phyloP scores from a whole-genome alignment of 2,113 vertebrate genomes.

The Sterrhoptilus dennistouni region DNA sequence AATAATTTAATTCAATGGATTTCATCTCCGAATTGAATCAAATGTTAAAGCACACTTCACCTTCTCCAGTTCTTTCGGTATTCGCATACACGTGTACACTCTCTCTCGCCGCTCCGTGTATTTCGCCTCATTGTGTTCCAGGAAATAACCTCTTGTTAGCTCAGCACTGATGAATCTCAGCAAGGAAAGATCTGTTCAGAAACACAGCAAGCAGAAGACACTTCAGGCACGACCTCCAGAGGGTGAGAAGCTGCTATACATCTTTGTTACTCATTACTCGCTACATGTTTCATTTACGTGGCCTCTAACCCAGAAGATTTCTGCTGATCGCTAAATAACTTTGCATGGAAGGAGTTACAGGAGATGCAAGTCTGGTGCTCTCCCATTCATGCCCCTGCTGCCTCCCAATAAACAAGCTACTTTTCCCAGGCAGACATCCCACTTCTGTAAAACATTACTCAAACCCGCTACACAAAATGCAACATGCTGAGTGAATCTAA shows the following conservation, averaged over 20 bases:
- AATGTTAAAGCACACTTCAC: slow-evolving; percentile 65
- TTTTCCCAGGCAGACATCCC: background rate
- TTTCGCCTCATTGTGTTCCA: slow-evolving; percentile 97
- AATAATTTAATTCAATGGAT: background rate
- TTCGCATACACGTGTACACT: slow-evolving; percentile 96
- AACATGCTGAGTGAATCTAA: background rate
- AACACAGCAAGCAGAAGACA: slow-evolving; percentile 36
- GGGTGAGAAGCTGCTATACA: background rate
- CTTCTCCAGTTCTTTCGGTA: slow-evolving; percentile 97
- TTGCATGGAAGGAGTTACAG: accelerated
- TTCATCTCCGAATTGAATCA: background rate
- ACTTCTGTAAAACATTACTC: background rate
- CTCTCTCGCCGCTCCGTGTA: slow-evolving; percentile 92
- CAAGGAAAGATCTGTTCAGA: slow-evolving; percentile 86
- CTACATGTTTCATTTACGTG: background rate
- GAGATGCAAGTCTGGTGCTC: background rate
- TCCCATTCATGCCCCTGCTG: background rate
- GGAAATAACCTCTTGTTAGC: slow-evolving; percentile 96
- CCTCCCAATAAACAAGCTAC: background rate
- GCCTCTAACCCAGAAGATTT: background rate
- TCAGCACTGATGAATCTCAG: slow-evolving; percentile 91
- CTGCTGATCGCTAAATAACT: background rate
- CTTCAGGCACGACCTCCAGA: background rate
- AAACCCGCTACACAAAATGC: background rate
- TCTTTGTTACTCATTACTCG: background rate